These are phyloP conservation scores for Eutolmus rufibarbis DNA, from an alignment of 2,888 invertebrate genomes.

Conservation along the genomic window DNA sequence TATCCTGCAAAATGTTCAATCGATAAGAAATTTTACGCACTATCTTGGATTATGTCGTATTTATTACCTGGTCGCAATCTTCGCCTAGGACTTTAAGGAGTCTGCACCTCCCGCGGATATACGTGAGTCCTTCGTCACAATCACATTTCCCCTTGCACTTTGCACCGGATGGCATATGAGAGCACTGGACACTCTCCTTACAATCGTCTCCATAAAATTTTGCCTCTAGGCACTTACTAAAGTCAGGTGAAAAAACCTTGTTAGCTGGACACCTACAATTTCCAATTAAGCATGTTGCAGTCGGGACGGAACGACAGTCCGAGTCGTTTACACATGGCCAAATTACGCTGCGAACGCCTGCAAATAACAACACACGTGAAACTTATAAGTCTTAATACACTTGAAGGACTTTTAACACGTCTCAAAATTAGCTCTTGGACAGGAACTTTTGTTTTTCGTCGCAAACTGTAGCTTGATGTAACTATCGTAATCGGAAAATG, in stretches of 20 bases:
- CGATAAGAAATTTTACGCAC: not conserved
- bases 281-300: slow-evolving; percentile 55
- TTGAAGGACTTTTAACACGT: not conserved
- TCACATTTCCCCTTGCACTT: slow-evolving; percentile 61
- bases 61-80: slow-evolving; percentile 56
- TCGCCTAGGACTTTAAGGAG: slow-evolving; percentile 57
- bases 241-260: slow-evolving; percentile 57
- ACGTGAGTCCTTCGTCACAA: slow-evolving; percentile 60
- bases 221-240: slow-evolving; percentile 59
- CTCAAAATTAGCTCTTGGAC: not conserved
- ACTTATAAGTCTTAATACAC: not conserved
- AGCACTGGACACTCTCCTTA: slow-evolving; percentile 61
- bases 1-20: slow-evolving; percentile 51
- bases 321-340: slow-evolving; percentile 59
- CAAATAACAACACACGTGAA: not conserved
- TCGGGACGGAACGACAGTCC: slow-evolving; percentile 56
- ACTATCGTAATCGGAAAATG: not conserved
- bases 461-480: not conserved
- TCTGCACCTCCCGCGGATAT: slow-evolving; percentile 60
- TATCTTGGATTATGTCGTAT: not conserved
- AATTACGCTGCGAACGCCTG: slow-evolving; percentile 43
- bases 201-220: slow-evolving; percentile 60
- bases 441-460: not conserved
- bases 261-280: slow-evolving; percentile 57
- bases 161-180: slow-evolving; percentile 63